These are phyloP conservation scores for Oophaga pumilio DNA, from an alignment of 2,113 vertebrate species.

Conservation along the genomic window DNA sequence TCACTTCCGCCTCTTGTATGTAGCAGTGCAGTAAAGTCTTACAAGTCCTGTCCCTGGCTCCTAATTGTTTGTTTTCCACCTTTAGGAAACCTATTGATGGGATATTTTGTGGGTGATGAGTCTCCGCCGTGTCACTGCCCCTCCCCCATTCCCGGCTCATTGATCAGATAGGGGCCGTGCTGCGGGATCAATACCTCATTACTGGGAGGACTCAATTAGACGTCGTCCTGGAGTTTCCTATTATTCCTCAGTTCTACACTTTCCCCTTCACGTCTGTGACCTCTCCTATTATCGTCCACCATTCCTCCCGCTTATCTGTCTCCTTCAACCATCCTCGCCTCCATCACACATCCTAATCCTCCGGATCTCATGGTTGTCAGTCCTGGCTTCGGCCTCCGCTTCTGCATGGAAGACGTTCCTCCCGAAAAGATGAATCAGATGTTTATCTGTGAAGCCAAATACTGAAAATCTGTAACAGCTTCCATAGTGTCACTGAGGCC, in stretches of 20 bases:
- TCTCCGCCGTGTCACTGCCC: neutral
- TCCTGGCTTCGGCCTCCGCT: neutral
- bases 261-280: neutral
- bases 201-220: constrained; percentile 18
- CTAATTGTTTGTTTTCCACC: neutral
- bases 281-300: neutral
- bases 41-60: neutral
- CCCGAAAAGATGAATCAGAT: neutral
- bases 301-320: constrained; percentile 38
- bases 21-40: neutral
- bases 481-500: too few species aligned
- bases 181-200: constrained; percentile 45
- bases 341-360: neutral
- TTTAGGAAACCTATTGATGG: neutral
- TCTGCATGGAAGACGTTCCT: too few species aligned
- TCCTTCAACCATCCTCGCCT: neutral
- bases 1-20: neutral
- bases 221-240: neutral
- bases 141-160: neutral
- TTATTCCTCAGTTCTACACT: neutral
- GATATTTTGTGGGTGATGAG: neutral
- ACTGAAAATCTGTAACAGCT: too few species aligned
- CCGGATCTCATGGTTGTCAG: neutral
- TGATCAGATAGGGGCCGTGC: constrained; percentile 10
- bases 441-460: too few species aligned